These are phyloP conservation scores for Cataglyphis albicans DNA, from an alignment of 2,888 invertebrate species.

Conservation along the genomic window DNA sequence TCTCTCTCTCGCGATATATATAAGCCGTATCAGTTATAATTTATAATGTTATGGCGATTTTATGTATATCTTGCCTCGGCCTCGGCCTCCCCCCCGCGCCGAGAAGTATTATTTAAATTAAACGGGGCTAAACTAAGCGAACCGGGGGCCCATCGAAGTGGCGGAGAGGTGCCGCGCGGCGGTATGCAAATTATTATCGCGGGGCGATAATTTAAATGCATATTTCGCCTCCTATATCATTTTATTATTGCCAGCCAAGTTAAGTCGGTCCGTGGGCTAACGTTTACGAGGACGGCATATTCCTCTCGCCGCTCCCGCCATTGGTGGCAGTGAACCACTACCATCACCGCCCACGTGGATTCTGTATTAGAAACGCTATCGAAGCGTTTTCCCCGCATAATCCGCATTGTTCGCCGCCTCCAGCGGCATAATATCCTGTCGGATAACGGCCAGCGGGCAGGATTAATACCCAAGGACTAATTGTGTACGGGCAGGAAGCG, in stretches of 20 bases:
- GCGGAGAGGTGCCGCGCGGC: conserved; percentile 80
- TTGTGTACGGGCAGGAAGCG: conserved; percentile 76
- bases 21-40: conserved; percentile 86
- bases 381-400: conserved; percentile 82
- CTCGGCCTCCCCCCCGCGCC: conserved; percentile 77
- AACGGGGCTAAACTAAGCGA: conserved; percentile 86
- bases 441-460: conserved; percentile 78
- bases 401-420: conserved; percentile 82
- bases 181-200: conserved; percentile 86
- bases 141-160: conserved; percentile 78
- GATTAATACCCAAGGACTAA: conserved; percentile 82
- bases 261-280: conserved; percentile 81
- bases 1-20: conserved; percentile 79
- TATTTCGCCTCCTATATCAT: conserved; percentile 86
- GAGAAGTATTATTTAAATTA: conserved; percentile 86
- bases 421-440: conserved; percentile 82
- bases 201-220: conserved; percentile 86
- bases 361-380: conserved; percentile 82
- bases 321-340: conserved; percentile 37
- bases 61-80: conserved; percentile 85
- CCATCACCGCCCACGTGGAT: conserved; percentile 43
- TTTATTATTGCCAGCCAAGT: conserved; percentile 86
- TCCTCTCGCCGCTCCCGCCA: conserved; percentile 34
- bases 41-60: conserved; percentile 86
- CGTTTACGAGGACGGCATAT: conserved; percentile 77